Percentiles rank a stretch among this genome's conserved stretches.
Evolutionary conservation across 1,140 invertebrate species (phyloP).

Genomic region (Agrypnia vestita): DNA sequence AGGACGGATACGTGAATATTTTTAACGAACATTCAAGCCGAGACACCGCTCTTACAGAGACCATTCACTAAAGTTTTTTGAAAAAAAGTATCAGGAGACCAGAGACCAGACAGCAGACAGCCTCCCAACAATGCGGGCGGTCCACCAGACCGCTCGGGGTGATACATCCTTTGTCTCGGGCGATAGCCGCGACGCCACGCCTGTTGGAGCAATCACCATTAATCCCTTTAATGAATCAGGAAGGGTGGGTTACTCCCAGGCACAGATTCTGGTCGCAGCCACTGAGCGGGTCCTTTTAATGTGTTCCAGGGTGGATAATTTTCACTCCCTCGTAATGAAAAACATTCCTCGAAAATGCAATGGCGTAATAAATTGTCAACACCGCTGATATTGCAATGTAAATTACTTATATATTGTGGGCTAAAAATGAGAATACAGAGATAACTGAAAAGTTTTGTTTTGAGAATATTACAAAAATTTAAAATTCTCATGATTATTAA

Average conservation of each 20-base stretch:
- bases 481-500: too few relatives aligned
- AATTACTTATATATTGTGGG: too few relatives aligned
- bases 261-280: neutral
- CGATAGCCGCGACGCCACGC: constrained; percentile 19
- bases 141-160: neutral
- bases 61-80: too few relatives aligned
- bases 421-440: too few relatives aligned
- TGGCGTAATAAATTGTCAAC: neutral
- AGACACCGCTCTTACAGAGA: too few relatives aligned
- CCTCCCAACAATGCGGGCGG: neutral
- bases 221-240: constrained; percentile 33
- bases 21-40: too few relatives aligned
- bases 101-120: neutral
- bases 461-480: too few relatives aligned
- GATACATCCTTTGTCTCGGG: constrained; percentile 28
- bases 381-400: too few relatives aligned
- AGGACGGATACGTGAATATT: too few relatives aligned
- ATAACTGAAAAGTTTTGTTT: too few relatives aligned
- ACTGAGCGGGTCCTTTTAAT: neutral
- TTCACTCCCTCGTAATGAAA: neutral
- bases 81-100: too few relatives aligned
- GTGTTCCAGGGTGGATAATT: constrained; percentile 2
- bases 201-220: constrained; percentile 24
- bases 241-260: neutral
- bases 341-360: neutral